Evolutionary conservation across 2,113 vertebrate genomes (phyloP).

Genomic region (Recurvirostra avosetta): DNA sequence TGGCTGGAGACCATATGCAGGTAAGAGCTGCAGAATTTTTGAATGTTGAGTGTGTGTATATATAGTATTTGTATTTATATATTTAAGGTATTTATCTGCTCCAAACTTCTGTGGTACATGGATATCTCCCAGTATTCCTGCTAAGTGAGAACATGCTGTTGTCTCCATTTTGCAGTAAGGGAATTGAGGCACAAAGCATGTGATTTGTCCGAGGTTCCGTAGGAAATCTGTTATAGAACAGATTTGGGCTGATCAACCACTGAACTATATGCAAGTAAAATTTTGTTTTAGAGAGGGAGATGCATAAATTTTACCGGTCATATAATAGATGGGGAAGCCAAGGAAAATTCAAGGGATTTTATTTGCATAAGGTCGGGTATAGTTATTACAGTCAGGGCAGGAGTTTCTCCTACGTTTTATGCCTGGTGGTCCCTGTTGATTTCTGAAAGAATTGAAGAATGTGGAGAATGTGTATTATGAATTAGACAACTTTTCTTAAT

Average conservation of each 20-base stretch:
- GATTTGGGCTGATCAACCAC: background rate
- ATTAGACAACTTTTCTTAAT: background rate
- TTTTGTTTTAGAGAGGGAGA: background rate
- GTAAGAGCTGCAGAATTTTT: slow-evolving; percentile 64
- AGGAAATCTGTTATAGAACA: background rate
- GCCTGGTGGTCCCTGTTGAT: background rate
- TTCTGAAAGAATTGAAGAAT: background rate
- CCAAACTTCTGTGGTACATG: background rate
- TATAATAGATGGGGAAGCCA: background rate
- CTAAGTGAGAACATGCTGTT: background rate
- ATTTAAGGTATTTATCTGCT: background rate
- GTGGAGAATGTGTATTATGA: background rate
- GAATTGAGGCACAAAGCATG: background rate
- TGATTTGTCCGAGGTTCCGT: background rate
- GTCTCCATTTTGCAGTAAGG: background rate
- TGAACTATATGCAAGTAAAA: background rate
- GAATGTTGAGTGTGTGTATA: background rate
- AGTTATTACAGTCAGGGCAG: background rate
- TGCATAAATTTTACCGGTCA: background rate
- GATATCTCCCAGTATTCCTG: background rate
- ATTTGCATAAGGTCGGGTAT: background rate
- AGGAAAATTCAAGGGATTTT: background rate
- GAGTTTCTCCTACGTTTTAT: background rate
- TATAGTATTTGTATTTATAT: background rate
- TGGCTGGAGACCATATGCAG: slow-evolving; percentile 99